Conservation (phyloP, 2,113 vertebrate species). For the Pituophis catenifer region DNA sequence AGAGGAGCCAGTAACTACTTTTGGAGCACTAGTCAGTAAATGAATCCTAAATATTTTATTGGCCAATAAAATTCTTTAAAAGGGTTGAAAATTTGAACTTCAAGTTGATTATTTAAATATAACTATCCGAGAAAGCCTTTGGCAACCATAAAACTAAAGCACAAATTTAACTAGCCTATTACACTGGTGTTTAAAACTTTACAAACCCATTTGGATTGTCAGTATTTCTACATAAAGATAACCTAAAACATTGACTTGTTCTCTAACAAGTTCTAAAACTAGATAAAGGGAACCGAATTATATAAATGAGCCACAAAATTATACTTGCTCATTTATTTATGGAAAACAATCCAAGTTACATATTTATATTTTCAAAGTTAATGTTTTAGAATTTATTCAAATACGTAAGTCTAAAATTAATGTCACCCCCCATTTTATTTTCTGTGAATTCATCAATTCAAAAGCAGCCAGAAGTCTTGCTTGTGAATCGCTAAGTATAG, state of each 20-base stretch:
- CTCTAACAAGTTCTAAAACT: not conserved
- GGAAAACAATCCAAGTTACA: not conserved
- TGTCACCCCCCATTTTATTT: not conserved
- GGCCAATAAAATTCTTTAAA: not conserved
- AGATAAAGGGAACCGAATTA: not conserved
- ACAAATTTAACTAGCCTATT: not conserved
- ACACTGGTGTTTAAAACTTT: not conserved
- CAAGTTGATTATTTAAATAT: not conserved
- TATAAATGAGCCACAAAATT: not conserved
- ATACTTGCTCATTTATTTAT: not conserved
- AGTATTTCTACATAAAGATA: not conserved
- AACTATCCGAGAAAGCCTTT: not conserved
- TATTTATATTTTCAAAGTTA: not conserved
- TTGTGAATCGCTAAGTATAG: not conserved
- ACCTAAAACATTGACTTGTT: not conserved
- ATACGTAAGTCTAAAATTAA: conserved; percentile 12
- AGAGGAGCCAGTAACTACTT: not conserved
- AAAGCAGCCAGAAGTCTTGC: not conserved
- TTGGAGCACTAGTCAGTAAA: not conserved
- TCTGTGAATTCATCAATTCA: not conserved
- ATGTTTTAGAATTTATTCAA: not conserved
- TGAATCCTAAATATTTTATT: not conserved
- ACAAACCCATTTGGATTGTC: not conserved
- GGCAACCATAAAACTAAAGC: not conserved
- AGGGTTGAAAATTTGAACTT: not conserved